Base-by-base conservation (phyloP, 2,797 vertebrate genomes). In the Synaphobranchus kaupii region DNA sequence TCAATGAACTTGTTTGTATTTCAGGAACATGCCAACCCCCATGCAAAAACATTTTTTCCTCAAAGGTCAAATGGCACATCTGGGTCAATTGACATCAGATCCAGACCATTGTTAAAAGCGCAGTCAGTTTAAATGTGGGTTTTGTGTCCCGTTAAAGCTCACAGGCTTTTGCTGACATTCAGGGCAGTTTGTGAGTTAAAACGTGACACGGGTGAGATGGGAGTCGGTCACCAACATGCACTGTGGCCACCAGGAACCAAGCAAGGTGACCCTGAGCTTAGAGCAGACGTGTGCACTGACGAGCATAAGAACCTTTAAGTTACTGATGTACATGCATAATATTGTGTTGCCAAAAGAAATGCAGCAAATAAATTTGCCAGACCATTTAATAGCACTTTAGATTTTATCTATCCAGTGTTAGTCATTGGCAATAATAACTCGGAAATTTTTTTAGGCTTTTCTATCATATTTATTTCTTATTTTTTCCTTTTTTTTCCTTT, bases 381-480 rank as follows among this genome's bases (percentile, higher is more conserved):
- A 76, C 12, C n/a, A 44, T 76, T 80, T 80, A 9, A 47, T 80
- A 9, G 76, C 15, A 80, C 12, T 44, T 80, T 76, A 48, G 22
- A 4, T 52, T 31, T 76, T 84, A 71, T 82, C 68, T 71, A 68
- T 86, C 83, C 71, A 87, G 39, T 85, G 58, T 87, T 89, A 86
- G 76, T 78, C 50, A 66, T 86, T 86, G 86, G 52, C 88, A 86
- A 54, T 85, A 88, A 71, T 84, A 84, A 89, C 81, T 86, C 78
- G 78, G 76, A 81, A 10, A 2, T 71, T 84, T 89, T 88, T 84
- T 88, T 88, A 56, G 73, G 82, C 10, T 78, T 58, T 58, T 86
- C 73, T 34, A n/a, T 86, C 2, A 12, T 31, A 95, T 95, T 93
- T 96, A 95, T 95, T 95, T 91, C 94, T 96, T 93, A 94, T 86